A percentile compares a stretch with the other conserved stretches of the same genome.
Conservation (phyloP, 2,888 invertebrate species). For the Eledone cirrhosa region DNA sequence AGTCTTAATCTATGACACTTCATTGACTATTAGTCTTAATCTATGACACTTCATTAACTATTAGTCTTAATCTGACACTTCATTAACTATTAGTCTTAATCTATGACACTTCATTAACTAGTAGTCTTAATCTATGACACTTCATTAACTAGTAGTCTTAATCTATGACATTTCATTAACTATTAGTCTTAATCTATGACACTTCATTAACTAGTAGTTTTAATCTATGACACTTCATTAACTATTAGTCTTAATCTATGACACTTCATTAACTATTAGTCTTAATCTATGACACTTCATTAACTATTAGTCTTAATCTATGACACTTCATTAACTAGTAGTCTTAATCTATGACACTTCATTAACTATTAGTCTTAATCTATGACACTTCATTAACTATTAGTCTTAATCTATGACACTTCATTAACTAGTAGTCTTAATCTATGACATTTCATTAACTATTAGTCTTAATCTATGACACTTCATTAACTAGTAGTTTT, state of each 20-base stretch:
- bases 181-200: neutral
- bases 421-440: slow-evolving; percentile 33
- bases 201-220: slow-evolving; percentile 32
- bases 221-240: slow-evolving; percentile 19
- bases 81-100: slow-evolving; percentile 31
- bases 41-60: slow-evolving; percentile 24
- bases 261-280: slow-evolving; percentile 29
- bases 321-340: slow-evolving; percentile 27
- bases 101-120: slow-evolving; percentile 24
- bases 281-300: slow-evolving; percentile 1
- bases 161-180: slow-evolving; percentile 20
- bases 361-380: slow-evolving; percentile 30
- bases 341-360: neutral
- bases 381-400: slow-evolving; percentile 25
- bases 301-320: slow-evolving; percentile 29
- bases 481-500: slow-evolving; percentile 32
- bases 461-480: neutral
- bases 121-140: neutral
- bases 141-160: slow-evolving; percentile 33
- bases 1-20: neutral
- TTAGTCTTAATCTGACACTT: neutral
- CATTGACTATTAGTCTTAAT: too few relatives aligned
- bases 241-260: neutral
- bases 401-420: neutral
- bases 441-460: slow-evolving; percentile 22